Percentiles rank a stretch among this genome's conserved stretches.
Conservation (phyloP, 1,140 invertebrate genomes). For the Homalodisca vitripennis region DNA sequence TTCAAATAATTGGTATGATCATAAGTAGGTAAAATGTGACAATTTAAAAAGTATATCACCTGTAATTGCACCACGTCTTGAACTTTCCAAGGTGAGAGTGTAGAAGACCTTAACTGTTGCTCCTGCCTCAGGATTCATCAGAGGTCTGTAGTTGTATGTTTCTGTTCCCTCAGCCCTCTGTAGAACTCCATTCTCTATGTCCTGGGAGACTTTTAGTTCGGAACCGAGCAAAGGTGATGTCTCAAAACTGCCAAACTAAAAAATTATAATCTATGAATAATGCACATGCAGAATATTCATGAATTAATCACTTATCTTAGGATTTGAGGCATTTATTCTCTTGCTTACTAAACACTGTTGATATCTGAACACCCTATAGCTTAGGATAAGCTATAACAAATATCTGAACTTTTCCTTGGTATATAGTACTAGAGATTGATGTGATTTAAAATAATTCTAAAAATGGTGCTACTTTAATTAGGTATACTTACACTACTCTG, state of each 20-base stretch:
- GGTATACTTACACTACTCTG: not conserved
- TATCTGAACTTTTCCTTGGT: no score
- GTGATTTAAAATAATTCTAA: no score
- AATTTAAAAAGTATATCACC: no score
- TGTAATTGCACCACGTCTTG: slow-evolving; percentile 27
- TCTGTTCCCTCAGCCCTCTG: slow-evolving; percentile 67
- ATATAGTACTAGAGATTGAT: no score
- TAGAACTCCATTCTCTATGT: slow-evolving; percentile 66
- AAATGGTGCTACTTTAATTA: no score
- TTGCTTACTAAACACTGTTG: not conserved
- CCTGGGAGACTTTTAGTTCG: slow-evolving; percentile 62
- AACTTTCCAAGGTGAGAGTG: slow-evolving; percentile 51
- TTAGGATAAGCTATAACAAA: not conserved
- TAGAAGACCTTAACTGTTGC: slow-evolving; percentile 67
- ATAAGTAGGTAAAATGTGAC: no score
- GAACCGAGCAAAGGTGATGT: slow-evolving; percentile 59
- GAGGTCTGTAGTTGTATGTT: slow-evolving; percentile 72
- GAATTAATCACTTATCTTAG: slow-evolving; percentile 15
- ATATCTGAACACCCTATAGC: not conserved
- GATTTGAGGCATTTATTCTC: not conserved
- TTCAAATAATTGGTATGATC: no score
- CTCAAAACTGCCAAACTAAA: slow-evolving; percentile 49
- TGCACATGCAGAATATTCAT: not conserved
- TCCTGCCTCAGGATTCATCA: slow-evolving; percentile 65
- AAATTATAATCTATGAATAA: not conserved